Percentiles rank a stretch among this genome's conserved stretches.
Conservation (phyloP, 2,888 invertebrate species). For the Rhogogaster chlorosoma region DNA sequence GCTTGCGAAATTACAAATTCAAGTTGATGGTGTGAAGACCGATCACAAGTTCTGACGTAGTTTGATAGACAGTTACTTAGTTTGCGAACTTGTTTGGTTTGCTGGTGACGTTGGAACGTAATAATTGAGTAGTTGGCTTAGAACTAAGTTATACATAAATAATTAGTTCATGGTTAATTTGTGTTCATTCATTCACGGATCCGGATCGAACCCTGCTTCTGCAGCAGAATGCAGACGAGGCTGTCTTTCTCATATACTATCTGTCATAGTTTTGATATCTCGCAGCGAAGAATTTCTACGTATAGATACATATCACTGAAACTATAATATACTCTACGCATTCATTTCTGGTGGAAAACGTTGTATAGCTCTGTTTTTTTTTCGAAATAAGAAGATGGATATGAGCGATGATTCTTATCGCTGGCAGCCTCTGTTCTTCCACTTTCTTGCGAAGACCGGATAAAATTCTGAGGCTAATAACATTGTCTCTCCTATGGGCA, state of each 20-base stretch:
- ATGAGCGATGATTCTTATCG: slow-evolving; percentile 47
- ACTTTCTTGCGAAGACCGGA: slow-evolving; percentile 1
- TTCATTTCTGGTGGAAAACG: slow-evolving; percentile 5
- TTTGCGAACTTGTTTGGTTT: background rate
- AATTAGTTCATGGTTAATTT: background rate
- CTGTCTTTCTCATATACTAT: background rate
- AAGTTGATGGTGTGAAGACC: background rate
- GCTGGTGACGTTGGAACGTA: background rate
- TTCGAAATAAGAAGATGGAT: background rate
- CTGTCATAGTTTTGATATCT: background rate
- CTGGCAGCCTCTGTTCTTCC: slow-evolving; percentile 27
- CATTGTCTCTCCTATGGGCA: slow-evolving; percentile 48
- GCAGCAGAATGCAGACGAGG: background rate
- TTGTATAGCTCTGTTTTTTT: slow-evolving; percentile 38
- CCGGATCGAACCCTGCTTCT: background rate
- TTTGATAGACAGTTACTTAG: background rate
- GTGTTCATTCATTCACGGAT: background rate
- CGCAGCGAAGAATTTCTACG: background rate
- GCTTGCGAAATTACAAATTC: background rate
- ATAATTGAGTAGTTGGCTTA: background rate
- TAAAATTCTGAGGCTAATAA: slow-evolving; percentile 45
- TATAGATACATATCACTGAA: background rate
- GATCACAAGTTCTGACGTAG: background rate
- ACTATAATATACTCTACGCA: background rate
- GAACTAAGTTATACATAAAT: background rate